phyloP scores from a whole-genome alignment of 2,888 invertebrate species.

The Thymelicus lineola region DNA sequence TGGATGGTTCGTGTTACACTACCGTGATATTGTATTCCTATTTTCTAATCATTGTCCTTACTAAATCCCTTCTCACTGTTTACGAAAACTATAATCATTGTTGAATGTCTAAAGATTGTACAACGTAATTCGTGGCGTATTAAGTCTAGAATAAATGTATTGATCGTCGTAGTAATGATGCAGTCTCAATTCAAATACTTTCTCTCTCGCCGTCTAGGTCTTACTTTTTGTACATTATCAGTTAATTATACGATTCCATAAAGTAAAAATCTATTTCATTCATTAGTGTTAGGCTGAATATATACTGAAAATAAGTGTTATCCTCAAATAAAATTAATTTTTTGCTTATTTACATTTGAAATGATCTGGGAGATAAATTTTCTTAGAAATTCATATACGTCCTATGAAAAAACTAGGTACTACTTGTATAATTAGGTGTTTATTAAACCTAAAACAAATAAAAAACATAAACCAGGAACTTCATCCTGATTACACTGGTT shows the following conservation, averaged over 20 bases:
- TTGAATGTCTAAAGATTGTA: neutral
- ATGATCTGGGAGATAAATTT: too few relatives aligned
- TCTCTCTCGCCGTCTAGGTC: slow-evolving; percentile 21
- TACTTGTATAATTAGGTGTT: too few relatives aligned
- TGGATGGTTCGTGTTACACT: slow-evolving; percentile 66
- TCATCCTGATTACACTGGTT: too few relatives aligned
- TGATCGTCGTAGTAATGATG: slow-evolving; percentile 21
- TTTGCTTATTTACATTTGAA: too few relatives aligned
- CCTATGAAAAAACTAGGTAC: too few relatives aligned
- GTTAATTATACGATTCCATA: neutral
- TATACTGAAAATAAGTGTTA: neutral
- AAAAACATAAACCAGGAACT: too few relatives aligned
- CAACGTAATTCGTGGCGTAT: neutral
- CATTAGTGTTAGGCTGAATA: neutral
- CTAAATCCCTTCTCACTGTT: neutral
- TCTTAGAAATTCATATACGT: too few relatives aligned
- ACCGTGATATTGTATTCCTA: slow-evolving; percentile 65
- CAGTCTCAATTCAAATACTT: slow-evolving; percentile 20
- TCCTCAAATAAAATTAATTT: too few relatives aligned
- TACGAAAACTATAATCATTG: neutral
- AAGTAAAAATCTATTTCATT: neutral
- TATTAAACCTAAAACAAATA: too few relatives aligned
- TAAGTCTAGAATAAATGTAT: slow-evolving; percentile 9
- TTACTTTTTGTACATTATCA: neutral
- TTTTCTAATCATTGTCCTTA: slow-evolving; percentile 36